These are phyloP conservation scores for Dolichopus griseipennis DNA, from an alignment of 2,888 invertebrate species.

Conservation along the genomic window DNA sequence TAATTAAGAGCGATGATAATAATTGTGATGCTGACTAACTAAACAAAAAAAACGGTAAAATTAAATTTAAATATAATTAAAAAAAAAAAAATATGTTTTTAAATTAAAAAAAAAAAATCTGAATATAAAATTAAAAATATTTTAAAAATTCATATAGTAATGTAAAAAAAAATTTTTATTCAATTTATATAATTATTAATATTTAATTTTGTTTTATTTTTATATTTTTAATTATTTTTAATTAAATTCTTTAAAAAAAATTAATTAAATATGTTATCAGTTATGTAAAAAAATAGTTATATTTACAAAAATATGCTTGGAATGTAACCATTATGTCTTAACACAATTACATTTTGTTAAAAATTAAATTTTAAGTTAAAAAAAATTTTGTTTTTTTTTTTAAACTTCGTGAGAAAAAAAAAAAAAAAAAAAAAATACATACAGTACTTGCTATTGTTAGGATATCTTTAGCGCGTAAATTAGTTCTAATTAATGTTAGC, in stretches of 20 bases:
- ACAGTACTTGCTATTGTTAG: neutral
- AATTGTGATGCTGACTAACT: conserved; percentile 4
- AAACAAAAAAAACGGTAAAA: too few species aligned
- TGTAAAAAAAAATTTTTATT: too few species aligned
- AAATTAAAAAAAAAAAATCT: too few species aligned
- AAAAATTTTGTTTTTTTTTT: neutral
- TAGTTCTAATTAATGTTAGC: neutral
- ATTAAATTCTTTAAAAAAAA: too few species aligned
- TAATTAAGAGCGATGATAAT: conserved; percentile 4
- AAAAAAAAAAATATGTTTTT: neutral
- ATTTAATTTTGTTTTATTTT: too few species aligned
- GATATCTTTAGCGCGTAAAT: neutral
- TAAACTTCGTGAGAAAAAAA: neutral
- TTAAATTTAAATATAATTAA: neutral
- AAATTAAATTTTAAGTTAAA: neutral
- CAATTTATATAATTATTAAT: too few species aligned
- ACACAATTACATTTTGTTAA: neutral
- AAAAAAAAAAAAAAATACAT: neutral
- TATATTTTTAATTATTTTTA: too few species aligned
- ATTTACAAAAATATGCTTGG: neutral
- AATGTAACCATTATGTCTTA: neutral
- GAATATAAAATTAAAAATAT: too few species aligned
- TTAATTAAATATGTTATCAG: neutral
- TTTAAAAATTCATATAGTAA: too few species aligned
- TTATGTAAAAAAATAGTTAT: neutral